Base-by-base conservation (phyloP, 2,888 invertebrate species). In the Agrotis segetum region DNA sequence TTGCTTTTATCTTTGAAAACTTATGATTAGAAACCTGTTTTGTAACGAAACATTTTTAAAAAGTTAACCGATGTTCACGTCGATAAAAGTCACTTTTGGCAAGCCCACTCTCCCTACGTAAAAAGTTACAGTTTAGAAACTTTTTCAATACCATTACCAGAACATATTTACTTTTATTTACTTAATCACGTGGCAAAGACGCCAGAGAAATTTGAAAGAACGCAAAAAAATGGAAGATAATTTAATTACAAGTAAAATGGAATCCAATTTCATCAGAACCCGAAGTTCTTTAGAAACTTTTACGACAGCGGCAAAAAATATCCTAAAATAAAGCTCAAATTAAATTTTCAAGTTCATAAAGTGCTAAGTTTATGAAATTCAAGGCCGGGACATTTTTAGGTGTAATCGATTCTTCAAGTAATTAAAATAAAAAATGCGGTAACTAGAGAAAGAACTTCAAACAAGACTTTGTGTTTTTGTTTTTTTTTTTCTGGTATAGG, bases 391-490 rank as follows among this genome's bases (percentile, higher is more conserved):
- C 21, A 2, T 29, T 47, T 77, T 50, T 11, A 34, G 44, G 17
- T 40, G 7, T 77, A 77, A 74, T 77, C 49, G 19, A 56, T 56
- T 69, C 21, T 77, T 24, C 17, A 1, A 2, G 14, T 49, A 19
- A 19, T 14, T 1, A 24, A 58, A 44, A 53, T 56, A 44, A 16
- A 40, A 60, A 44, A 21, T 21, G 40, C 13, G 13, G 9, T 34
- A 34, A n/a, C 29, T 13, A 47, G 5, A 13, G 13, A 14, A 24
- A 50, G 14, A 44, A 46, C 17, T 21, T 75, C 46, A 17, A 21
- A 61, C 34, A 40, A 73, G 13, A 5, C 13, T 34, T 46, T 50
- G 29, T 11, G 17, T 58, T 44, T 56, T 34, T 4, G 34, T 40
- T 34, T 6, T 34, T 34, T 34, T 34, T 6, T 34, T 34, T n/a